These are phyloP conservation scores for Hexactinellida sp. DNA, from an alignment of 37 sponge, comb jelly and placozoan species.

Conservation along the genomic window DNA sequence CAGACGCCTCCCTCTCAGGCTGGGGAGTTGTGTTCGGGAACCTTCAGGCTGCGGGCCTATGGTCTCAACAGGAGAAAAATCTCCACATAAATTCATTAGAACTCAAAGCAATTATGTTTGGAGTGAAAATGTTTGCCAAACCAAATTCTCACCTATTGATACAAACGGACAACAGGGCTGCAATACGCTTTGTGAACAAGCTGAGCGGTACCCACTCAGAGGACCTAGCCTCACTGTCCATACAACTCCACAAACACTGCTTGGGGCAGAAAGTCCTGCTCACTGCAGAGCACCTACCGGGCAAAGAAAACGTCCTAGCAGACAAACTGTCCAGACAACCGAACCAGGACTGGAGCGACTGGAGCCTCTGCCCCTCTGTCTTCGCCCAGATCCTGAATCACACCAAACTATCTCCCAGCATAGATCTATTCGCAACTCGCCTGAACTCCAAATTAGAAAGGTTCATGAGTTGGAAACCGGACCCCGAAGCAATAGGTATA, in stretches of 20 bases:
- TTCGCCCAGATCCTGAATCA: not conserved
- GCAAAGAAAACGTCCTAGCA: not conserved
- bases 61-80: slow-evolving; percentile 19
- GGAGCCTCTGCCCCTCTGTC: not conserved
- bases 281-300: not conserved
- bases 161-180: not conserved
- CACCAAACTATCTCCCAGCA: not conserved
- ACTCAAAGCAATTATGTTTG: slow-evolving; percentile 25
- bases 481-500: not conserved
- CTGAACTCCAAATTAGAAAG: slow-evolving; percentile 4
- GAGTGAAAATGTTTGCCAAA: slow-evolving; percentile 20
- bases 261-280: not conserved
- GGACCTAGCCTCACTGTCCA: not conserved
- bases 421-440: not conserved
- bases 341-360: not conserved
- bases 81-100: slow-evolving; percentile 37
- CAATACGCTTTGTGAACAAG: not conserved
- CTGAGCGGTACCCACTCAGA: not conserved
- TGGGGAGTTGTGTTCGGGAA: not conserved
- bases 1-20: not conserved
- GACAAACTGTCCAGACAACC: not conserved
- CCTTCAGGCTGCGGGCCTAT: not conserved
- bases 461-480: not conserved
- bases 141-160: not conserved
- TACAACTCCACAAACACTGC: not conserved